Conservation (phyloP, 2,113 vertebrate genomes). For the Poeciliopsis occidentalis region DNA sequence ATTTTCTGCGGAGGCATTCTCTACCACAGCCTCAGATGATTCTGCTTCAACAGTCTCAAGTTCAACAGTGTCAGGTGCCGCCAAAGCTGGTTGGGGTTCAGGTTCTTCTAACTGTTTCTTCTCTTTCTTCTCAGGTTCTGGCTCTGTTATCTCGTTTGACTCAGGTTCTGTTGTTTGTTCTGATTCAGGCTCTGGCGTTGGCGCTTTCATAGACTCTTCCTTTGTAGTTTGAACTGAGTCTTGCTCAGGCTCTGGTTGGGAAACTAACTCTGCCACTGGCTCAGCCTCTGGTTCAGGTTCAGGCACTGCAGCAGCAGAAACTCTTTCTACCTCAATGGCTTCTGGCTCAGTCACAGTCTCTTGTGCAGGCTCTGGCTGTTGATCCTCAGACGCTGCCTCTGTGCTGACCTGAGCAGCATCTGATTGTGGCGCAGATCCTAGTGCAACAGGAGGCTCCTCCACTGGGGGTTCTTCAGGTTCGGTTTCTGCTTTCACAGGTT, state of each 20-base stretch:
- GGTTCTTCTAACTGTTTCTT: constrained; percentile 30
- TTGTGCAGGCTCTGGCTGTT: constrained; percentile 43
- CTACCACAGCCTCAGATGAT: constrained; percentile 18
- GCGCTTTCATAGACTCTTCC: constrained; percentile 17
- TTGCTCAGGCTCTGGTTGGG: constrained; percentile 18
- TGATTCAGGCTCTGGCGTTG: constrained; percentile 25
- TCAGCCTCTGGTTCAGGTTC: constrained; percentile 37
- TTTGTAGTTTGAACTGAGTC: constrained; percentile 7
- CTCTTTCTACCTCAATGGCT: constrained; percentile 46
- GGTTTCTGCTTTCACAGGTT: constrained; percentile 22
- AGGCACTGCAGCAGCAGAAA: constrained; percentile 18
- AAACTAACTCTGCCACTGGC: not conserved
- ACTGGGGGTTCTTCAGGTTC: constrained; percentile 37
- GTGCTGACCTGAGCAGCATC: constrained; percentile 9
- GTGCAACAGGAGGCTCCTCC: constrained; percentile 33
- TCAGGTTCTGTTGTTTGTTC: constrained; percentile 8
- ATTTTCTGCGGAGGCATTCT: constrained; percentile 22
- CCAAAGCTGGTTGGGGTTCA: constrained; percentile 33
- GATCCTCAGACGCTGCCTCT: constrained; percentile 19
- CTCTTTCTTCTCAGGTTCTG: constrained; percentile 26
- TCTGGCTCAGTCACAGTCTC: constrained; percentile 56
- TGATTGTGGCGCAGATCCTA: constrained; percentile 33
- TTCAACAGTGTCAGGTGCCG: constrained; percentile 30
- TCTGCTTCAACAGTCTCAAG: constrained; percentile 24
- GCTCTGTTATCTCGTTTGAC: constrained; percentile 19